Percentiles rank a stretch among this genome's conserved stretches.
These are phyloP conservation scores for Drosophila nasuta DNA, from an alignment of 1,140 invertebrate species.

Conservation along the genomic window DNA sequence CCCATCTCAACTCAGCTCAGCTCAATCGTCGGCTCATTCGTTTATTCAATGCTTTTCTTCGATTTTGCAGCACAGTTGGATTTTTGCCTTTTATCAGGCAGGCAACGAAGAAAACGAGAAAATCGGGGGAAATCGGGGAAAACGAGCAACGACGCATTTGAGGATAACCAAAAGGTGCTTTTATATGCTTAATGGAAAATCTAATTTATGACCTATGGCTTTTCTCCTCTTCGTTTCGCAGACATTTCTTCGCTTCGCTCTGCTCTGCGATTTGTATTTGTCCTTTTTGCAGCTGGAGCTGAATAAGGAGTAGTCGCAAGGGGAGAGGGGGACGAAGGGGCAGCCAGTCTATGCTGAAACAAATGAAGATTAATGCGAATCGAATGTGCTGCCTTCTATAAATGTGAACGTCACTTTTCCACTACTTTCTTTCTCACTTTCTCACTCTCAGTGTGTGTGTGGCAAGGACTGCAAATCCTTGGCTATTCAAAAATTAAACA, in stretches of 20 bases:
- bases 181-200: constrained; percentile 84
- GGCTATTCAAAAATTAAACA: constrained; percentile 81
- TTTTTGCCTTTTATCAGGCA: constrained; percentile 68
- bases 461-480: constrained; percentile 58
- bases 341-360: constrained; percentile 78
- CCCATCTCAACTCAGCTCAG: not conserved
- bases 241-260: constrained; percentile 77
- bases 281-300: constrained; percentile 61
- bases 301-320: constrained; percentile 24
- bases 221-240: constrained; percentile 78
- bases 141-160: constrained; percentile 72
- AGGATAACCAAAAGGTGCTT: constrained; percentile 83
- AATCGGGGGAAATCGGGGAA: not conserved
- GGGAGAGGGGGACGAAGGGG: constrained; percentile 32
- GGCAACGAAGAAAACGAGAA: not conserved
- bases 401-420: constrained; percentile 55
- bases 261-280: constrained; percentile 79
- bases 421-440: not conserved
- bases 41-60: constrained; percentile 82
- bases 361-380: constrained; percentile 83
- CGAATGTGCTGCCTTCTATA: constrained; percentile 78
- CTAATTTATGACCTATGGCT: constrained; percentile 84
- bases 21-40: constrained; percentile 53
- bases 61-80: constrained; percentile 81
- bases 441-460: constrained; percentile 15